A percentile compares a stretch with the other conserved stretches of the same genome.
phyloP scores from a whole-genome alignment of 2,888 invertebrate species.

The Campoplex capitator region DNA sequence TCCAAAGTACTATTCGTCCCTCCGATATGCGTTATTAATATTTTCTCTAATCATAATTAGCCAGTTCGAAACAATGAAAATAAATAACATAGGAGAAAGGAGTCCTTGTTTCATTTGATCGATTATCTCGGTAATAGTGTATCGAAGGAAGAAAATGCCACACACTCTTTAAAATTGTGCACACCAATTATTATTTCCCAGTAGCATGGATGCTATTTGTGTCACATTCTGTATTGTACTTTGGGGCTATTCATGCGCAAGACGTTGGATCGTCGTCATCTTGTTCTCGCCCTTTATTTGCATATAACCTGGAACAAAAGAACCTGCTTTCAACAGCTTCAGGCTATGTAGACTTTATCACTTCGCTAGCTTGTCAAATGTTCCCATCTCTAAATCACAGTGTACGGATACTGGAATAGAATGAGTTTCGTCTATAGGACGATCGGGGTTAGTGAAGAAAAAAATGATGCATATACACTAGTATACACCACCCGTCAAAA shows the following conservation, averaged over 20 bases:
- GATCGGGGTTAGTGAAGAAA: background rate
- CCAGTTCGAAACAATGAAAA: too few species aligned
- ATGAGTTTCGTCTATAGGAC: background rate
- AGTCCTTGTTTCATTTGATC: background rate
- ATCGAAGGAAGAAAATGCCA: too few species aligned
- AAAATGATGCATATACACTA: background rate
- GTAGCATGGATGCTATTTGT: background rate
- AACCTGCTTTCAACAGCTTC: conserved; percentile 42
- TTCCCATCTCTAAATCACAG: conserved; percentile 12
- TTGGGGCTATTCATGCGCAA: conserved; percentile 41
- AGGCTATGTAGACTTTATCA: conserved; percentile 33
- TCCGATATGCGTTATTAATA: background rate
- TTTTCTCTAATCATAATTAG: background rate
- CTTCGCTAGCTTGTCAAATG: conserved; percentile 13
- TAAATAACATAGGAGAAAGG: too few species aligned
- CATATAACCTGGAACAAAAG: conserved; percentile 49
- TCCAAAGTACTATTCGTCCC: background rate
- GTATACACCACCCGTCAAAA: too few species aligned
- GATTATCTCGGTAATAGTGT: background rate
- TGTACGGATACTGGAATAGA: background rate
- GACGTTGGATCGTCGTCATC: conserved; percentile 12
- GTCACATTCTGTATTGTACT: conserved; percentile 18
- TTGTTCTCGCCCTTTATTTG: background rate
- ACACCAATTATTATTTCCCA: background rate
- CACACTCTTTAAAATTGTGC: background rate